phyloP scores from a whole-genome alignment of 2,113 vertebrate genomes.

The Calypte anna region DNA sequence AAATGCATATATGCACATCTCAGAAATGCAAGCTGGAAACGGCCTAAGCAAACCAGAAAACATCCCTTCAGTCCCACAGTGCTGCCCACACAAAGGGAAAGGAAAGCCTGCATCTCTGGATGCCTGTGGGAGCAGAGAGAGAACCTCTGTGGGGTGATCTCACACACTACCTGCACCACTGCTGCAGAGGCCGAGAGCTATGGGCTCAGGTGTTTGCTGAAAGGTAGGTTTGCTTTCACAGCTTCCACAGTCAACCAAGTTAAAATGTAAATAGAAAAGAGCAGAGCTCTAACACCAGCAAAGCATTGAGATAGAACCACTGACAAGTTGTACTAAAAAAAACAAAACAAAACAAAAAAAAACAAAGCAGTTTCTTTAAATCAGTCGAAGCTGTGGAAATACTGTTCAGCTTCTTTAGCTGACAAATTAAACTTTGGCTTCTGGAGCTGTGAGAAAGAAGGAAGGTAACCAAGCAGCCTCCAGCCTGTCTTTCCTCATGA shows the following conservation, averaged over 20 bases:
- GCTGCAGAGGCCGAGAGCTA: neutral
- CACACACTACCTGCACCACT: neutral
- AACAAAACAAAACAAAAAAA: too few species aligned
- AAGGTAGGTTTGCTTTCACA: neutral
- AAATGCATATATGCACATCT: fast-evolving
- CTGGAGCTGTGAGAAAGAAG: neutral
- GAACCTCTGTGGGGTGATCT: neutral
- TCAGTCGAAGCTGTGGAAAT: neutral
- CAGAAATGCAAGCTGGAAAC: neutral
- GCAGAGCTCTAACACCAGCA: neutral
- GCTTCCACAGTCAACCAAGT: neutral
- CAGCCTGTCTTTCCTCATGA: neutral
- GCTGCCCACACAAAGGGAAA: neutral
- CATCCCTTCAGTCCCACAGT: neutral
- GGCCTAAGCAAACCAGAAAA: neutral
- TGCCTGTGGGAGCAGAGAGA: neutral
- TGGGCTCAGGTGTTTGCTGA: neutral
- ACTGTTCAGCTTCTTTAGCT: neutral
- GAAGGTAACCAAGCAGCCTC: neutral
- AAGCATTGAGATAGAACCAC: neutral
- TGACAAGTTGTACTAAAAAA: neutral
- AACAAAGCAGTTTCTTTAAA: neutral
- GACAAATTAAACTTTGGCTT: neutral
- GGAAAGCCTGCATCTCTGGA: neutral
- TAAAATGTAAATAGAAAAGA: neutral